phyloP scores from a whole-genome alignment of 2,797 vertebrate genomes.

The Macropodus opercularis region DNA sequence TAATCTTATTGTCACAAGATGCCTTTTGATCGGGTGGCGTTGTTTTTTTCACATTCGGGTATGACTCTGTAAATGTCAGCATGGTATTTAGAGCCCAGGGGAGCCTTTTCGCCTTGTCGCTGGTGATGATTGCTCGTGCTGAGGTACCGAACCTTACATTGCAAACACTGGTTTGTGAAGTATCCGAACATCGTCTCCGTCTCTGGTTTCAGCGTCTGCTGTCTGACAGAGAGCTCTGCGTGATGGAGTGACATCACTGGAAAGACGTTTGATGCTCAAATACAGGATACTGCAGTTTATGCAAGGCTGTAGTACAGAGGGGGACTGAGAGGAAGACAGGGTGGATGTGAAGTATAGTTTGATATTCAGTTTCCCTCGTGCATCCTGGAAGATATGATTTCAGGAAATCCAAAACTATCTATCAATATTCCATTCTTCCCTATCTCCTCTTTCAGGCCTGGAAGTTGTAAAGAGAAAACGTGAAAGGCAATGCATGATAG shows the following conservation, averaged over 20 bases:
- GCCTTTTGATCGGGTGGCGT: conserved; percentile 52
- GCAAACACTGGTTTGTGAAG: conserved; percentile 33
- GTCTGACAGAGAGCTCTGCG: conserved; percentile 39
- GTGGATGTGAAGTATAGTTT: conserved; percentile 55
- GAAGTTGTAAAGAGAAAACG: conserved; percentile 64
- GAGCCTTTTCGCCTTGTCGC: conserved; percentile 46
- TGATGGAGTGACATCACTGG: conserved; percentile 43
- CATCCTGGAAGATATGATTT: conserved; percentile 77
- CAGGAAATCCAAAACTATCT: conserved; percentile 77
- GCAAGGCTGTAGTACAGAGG: conserved; percentile 39
- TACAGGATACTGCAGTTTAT: conserved; percentile 30
- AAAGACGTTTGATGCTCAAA: conserved; percentile 42
- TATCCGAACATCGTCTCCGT: conserved; percentile 21
- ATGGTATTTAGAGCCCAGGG: conserved; percentile 76
- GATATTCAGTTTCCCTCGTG: conserved; percentile 72
- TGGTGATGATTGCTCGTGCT: conserved; percentile 46
- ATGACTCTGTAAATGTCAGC: conserved; percentile 77
- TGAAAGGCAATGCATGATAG: conserved; percentile 57
- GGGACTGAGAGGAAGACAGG: conserved; percentile 35
- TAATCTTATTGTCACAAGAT: conserved; percentile 66
- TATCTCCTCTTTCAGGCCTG: conserved; percentile 60
- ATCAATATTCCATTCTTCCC: conserved; percentile 71
- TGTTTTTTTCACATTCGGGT: conserved; percentile 56
- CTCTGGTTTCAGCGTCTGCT: conserved; percentile 51
- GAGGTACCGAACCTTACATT: conserved; percentile 37